phyloP scores from a whole-genome alignment of 2,797 vertebrate species.

The Prunella strophiata region DNA sequence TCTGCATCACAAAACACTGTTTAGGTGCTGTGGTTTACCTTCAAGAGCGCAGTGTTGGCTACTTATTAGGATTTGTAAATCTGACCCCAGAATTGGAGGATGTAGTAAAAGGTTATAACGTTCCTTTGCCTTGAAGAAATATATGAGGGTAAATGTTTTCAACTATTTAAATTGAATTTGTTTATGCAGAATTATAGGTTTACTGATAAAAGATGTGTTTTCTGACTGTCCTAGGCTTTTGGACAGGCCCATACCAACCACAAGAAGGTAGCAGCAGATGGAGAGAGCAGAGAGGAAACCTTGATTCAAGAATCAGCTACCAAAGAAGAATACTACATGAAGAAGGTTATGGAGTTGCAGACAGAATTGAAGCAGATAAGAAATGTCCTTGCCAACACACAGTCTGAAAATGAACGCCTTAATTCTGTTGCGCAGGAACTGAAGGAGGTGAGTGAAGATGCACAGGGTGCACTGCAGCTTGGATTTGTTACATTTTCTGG shows the following conservation, averaged over 20 bases:
- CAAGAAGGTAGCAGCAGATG: conserved; percentile 94
- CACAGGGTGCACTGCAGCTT: accelerated
- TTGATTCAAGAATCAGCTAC: conserved; percentile 93
- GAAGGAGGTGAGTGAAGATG: conserved; percentile 83
- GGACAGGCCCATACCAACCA: conserved; percentile 95
- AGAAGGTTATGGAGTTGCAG: conserved; percentile 92
- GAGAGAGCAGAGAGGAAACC: conserved; percentile 94
- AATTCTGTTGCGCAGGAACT: conserved; percentile 88
- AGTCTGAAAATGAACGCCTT: conserved; percentile 93
- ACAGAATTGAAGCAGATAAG: conserved; percentile 88
- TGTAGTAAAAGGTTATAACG: background rate
- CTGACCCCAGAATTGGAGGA: background rate
- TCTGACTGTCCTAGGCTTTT: conserved; percentile 83
- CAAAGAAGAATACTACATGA: conserved; percentile 95
- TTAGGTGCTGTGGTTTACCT: background rate
- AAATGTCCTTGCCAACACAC: conserved; percentile 89
- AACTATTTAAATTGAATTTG: background rate
- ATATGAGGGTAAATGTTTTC: background rate
- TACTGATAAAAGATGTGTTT: background rate
- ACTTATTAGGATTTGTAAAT: background rate
- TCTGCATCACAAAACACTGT: background rate
- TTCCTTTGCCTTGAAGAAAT: background rate
- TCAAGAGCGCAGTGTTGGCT: background rate
- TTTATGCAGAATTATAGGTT: background rate
- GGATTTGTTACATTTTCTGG: background rate